phyloP scores from a whole-genome alignment of 37 sponge, comb jelly and placozoan species.

The Beroe forskalii region DNA sequence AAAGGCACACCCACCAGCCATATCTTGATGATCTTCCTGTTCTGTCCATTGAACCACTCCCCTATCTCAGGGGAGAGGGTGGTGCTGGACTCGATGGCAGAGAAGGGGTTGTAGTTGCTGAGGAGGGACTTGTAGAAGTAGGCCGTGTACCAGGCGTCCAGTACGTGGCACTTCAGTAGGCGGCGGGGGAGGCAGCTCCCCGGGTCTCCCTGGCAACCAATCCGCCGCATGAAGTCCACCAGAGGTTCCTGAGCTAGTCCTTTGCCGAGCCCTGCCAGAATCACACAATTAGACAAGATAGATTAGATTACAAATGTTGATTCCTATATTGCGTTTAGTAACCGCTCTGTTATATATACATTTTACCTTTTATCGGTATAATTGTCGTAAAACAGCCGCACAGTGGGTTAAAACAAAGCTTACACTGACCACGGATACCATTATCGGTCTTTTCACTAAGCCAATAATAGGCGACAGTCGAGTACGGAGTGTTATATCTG shows the following conservation, averaged over 20 bases:
- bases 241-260: background rate
- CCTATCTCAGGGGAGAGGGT: background rate
- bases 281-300: no score
- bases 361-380: no score
- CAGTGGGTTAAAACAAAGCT: no score
- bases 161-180: constrained; percentile 20
- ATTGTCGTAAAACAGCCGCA: no score
- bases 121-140: constrained; percentile 28
- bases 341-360: no score
- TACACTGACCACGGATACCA: no score
- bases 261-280: constrained; percentile 4
- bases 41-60: constrained; percentile 3
- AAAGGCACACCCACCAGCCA: constrained; percentile 53
- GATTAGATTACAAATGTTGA: no score
- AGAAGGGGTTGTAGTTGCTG: constrained; percentile 19
- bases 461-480: no score
- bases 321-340: no score
- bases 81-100: background rate
- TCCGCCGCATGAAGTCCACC: background rate
- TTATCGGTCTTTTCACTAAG: no score
- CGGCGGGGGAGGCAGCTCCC: background rate
- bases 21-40: background rate
- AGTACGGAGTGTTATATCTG: no score
- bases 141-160: constrained; percentile 19
- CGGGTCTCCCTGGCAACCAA: background rate